Conservation (phyloP, 2,797 vertebrate species). For the Rachycentron canadum region DNA sequence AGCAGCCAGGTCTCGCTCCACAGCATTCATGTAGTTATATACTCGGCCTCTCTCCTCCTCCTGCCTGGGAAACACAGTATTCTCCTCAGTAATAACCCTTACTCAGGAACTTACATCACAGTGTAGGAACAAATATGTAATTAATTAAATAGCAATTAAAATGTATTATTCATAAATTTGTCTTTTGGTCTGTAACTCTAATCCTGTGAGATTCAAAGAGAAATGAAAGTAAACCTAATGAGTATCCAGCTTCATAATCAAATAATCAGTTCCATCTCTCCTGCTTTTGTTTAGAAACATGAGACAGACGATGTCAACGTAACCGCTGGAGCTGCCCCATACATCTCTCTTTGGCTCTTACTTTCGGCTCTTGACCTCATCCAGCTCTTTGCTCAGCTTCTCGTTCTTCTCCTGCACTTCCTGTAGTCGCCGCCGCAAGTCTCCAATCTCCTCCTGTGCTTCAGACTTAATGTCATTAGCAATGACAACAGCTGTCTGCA, state of each 20-base stretch:
- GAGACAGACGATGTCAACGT: conserved; percentile 17
- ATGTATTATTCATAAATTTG: not conserved
- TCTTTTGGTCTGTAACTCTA: not conserved
- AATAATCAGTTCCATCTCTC: conserved; percentile 11
- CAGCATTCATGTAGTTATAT: conserved; percentile 98
- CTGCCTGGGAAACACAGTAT: conserved; percentile 84
- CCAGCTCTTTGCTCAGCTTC: conserved; percentile 94
- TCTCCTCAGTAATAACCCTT: not conserved
- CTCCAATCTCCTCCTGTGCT: conserved; percentile 96
- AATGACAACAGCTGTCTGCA: conserved; percentile 97
- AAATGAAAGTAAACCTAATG: not conserved
- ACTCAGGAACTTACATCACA: not conserved
- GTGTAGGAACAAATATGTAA: not conserved
- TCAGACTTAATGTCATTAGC: conserved; percentile 98
- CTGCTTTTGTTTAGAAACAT: conserved; percentile 27
- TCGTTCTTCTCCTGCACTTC: conserved; percentile 95
- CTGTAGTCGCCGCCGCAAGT: conserved; percentile 91
- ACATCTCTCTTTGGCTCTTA: conserved; percentile 75
- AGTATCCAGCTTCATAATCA: conserved; percentile 11
- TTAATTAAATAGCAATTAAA: not conserved
- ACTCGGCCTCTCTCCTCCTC: conserved; percentile 96
- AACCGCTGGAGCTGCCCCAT: conserved; percentile 9
- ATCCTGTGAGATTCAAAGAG: conserved; percentile 11
- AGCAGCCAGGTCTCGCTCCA: conserved; percentile 94
- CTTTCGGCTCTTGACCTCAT: conserved; percentile 97